Conservation (phyloP, 2,888 invertebrate genomes). For the Perdita meconis region DNA sequence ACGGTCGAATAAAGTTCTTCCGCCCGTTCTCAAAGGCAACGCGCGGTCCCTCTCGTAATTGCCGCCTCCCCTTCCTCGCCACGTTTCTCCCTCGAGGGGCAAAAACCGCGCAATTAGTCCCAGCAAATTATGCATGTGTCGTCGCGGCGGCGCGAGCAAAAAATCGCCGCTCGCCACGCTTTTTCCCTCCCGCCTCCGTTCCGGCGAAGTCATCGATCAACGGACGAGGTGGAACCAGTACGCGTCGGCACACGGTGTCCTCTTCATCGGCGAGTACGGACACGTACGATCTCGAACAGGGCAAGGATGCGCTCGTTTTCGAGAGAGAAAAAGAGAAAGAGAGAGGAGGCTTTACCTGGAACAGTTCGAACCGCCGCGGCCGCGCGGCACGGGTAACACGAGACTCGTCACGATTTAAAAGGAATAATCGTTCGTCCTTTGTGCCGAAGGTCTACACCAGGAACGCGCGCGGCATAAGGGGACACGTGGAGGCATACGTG, state of each 20-base stretch:
- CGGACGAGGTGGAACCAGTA: slow-evolving; percentile 7
- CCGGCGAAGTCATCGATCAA: slow-evolving; percentile 26
- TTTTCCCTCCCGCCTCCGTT: neutral
- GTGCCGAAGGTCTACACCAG: slow-evolving; percentile 89
- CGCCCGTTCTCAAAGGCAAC: neutral
- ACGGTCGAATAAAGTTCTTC: too few species aligned
- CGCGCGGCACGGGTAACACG: slow-evolving; percentile 32
- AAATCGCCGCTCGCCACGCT: slow-evolving; percentile 17
- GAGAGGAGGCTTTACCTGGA: slow-evolving; percentile 58
- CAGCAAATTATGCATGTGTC: slow-evolving; percentile 36
- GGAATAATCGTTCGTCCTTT: slow-evolving; percentile 73
- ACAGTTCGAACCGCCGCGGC: slow-evolving; percentile 46
- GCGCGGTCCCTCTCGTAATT: slow-evolving; percentile 21
- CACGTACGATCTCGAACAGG: slow-evolving; percentile 53
- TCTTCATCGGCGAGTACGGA: slow-evolving; percentile 36
- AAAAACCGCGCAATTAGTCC: slow-evolving; percentile 24
- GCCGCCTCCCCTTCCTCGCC: neutral
- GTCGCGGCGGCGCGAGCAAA: slow-evolving; percentile 24
- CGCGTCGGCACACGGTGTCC: neutral
- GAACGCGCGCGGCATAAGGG: slow-evolving; percentile 89
- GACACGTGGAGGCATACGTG: slow-evolving; percentile 91
- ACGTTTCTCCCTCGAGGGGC: neutral
- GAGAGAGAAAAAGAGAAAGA: neutral
- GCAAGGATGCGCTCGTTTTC: slow-evolving; percentile 36
- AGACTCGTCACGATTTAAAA: slow-evolving; percentile 68